These are phyloP conservation scores for Caenorhabditis sp. DNA, from an alignment of 2,888 invertebrate genomes.

Conservation along the genomic window DNA sequence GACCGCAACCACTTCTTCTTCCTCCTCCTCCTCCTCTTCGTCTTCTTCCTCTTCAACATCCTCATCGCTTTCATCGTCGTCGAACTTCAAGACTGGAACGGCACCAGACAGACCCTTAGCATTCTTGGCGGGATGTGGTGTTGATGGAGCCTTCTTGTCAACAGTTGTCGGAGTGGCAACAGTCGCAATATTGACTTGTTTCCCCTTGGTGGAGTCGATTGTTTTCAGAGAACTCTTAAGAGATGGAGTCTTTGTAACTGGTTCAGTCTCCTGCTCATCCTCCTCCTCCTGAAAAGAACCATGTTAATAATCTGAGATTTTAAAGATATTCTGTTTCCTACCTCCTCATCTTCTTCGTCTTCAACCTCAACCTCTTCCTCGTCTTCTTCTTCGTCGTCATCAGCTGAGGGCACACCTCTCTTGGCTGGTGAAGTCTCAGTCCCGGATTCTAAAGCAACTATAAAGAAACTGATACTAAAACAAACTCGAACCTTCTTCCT, in stretches of 20 bases:
- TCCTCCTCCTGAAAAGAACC: slow-evolving; percentile 52
- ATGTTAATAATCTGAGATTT: not conserved
- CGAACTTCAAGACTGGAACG: slow-evolving; percentile 59
- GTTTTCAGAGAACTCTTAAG: slow-evolving; percentile 58
- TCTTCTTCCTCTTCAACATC: slow-evolving; percentile 58
- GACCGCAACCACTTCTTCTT: slow-evolving; percentile 40
- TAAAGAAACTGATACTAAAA: no score
- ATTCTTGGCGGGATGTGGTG: slow-evolving; percentile 65
- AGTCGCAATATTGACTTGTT: slow-evolving; percentile 62
- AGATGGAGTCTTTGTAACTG: slow-evolving; percentile 50
- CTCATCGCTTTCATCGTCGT: slow-evolving; percentile 61
- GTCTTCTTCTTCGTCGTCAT: slow-evolving; percentile 60
- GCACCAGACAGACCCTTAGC: slow-evolving; percentile 10
- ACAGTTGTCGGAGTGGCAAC: slow-evolving; percentile 64
- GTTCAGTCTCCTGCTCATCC: slow-evolving; percentile 62
- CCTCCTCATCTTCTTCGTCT: slow-evolving; percentile 60
- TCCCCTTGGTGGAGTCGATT: slow-evolving; percentile 54
- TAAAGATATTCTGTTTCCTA: not conserved
- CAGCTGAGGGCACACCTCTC: no score
- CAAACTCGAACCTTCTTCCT: slow-evolving; percentile 9
- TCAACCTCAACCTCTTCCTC: slow-evolving; percentile 49
- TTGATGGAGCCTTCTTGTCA: slow-evolving; percentile 64
- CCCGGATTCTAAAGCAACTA: no score
- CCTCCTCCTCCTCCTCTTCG: slow-evolving; percentile 60
- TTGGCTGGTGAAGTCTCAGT: no score